Base-by-base conservation (phyloP, 2,113 vertebrate species). In the Trematomus loennbergii region DNA sequence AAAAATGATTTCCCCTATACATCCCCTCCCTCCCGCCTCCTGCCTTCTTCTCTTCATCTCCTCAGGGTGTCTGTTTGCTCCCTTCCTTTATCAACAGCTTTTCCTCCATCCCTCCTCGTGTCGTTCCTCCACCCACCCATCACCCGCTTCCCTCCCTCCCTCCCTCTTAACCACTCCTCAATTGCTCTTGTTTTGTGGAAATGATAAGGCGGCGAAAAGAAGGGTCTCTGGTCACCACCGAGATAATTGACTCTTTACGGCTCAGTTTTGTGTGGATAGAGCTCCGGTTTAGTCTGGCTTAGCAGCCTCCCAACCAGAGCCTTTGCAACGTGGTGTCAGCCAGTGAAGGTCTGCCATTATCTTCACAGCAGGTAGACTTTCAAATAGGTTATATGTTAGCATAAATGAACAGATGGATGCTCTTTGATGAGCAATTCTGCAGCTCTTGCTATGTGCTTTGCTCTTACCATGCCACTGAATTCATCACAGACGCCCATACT, bases 1-100 rank as follows among this genome's bases (percentile, higher is more conserved):
- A 84, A 82, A 85, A 90, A 82, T 53, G n/a, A 86, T 91, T 91
- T 89, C 87, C 76, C 82, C 82, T 77, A 72, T 90, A 81, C 53
- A 71, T 74, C 74, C 73, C 75, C 79, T 43, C 68, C 58, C 67
- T 33, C 74, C 66, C 76, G 60, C 83, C 81, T 57, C 57, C 49
- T 36, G 15, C 80, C n/a, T n/a, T n/a, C 57, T 65, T 82, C 61
- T 70, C 81, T 68, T 84, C 78, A 68, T 86, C 87, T 89, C 72
- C 82, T 86, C 72, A 2, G 70, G 75, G 75, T 74, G 66, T 7
- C 69, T 82, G 55, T 85, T 75, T 88, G 69, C 83, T 87, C 73
- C 77, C 59, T 85, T 83, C 68, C 57, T 85, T 85, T 87, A 84
- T 83, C 77, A 78, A 78, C 79, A 82, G 81, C 71, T 75, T 83